A percentile compares a stretch with the other conserved stretches of the same genome.
Conservation (phyloP, 2,113 vertebrate species). For the Mionectes macconnelli region DNA sequence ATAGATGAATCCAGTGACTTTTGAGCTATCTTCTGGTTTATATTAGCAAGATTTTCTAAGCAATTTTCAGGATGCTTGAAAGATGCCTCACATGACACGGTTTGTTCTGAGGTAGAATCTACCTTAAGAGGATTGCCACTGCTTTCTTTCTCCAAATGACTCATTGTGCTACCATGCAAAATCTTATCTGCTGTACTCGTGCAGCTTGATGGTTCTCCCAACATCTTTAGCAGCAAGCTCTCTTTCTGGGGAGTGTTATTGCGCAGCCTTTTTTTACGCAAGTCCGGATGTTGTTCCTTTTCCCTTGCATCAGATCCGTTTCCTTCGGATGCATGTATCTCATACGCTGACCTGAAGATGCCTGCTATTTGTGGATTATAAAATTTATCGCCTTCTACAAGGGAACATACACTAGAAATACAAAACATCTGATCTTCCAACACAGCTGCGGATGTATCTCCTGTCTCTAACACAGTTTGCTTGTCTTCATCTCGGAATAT, state of each 20-base stretch:
- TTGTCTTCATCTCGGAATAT: not conserved
- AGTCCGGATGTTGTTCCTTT: not conserved
- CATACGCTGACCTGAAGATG: slow-evolving; percentile 63
- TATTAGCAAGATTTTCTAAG: not conserved
- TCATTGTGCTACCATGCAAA: not conserved
- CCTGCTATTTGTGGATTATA: slow-evolving; percentile 79
- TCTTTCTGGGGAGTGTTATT: not conserved
- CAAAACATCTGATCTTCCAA: slow-evolving; percentile 38
- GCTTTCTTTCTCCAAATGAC: not conserved
- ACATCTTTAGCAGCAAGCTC: not conserved
- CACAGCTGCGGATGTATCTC: not conserved
- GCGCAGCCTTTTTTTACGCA: not conserved
- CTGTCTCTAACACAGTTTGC: not conserved
- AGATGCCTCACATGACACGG: not conserved
- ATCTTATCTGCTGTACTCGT: not conserved
- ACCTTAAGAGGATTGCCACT: not conserved
- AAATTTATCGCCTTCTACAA: slow-evolving; percentile 73
- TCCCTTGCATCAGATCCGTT: not conserved
- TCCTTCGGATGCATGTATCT: not conserved
- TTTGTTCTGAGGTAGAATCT: not conserved
- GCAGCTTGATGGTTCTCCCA: not conserved
- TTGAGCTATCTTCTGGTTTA: not conserved
- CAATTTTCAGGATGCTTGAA: not conserved
- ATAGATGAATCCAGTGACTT: not conserved
- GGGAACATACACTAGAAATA: slow-evolving; percentile 77